Percentiles rank a stretch among this genome's conserved stretches.
Conservation (phyloP, 2,113 vertebrate genomes). For the Rhagologus leucostigma region DNA sequence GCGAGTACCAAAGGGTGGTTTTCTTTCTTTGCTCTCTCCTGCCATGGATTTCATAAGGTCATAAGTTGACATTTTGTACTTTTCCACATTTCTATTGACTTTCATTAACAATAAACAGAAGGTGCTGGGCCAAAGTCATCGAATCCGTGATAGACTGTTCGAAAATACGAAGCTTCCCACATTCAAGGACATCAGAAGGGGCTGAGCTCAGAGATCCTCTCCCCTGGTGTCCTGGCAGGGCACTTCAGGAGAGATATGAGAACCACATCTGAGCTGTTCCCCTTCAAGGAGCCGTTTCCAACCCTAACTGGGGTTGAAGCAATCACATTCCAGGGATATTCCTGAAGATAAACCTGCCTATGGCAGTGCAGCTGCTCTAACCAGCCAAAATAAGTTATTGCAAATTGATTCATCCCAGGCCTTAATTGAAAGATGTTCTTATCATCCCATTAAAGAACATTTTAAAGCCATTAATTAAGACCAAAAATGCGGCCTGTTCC, state of each 20-base stretch:
- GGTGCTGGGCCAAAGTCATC: neutral
- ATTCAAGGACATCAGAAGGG: neutral
- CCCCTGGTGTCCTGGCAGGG: neutral
- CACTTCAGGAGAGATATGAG: neutral
- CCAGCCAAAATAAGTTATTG: neutral
- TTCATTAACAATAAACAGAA: constrained; percentile 37
- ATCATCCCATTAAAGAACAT: neutral
- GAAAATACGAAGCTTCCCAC: neutral
- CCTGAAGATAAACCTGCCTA: neutral
- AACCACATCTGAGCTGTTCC: neutral
- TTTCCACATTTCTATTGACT: constrained; percentile 30
- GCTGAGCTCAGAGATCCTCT: neutral
- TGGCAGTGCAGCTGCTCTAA: neutral
- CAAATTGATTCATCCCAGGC: neutral
- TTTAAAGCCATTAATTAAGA: neutral
- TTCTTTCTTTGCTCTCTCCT: neutral
- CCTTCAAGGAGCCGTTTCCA: neutral
- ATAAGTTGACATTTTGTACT: constrained; percentile 30
- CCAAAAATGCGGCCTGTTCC: neutral
- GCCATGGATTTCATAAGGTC: neutral
- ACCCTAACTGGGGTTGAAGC: rapidly evolving
- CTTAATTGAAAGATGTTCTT: neutral
- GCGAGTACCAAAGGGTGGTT: neutral
- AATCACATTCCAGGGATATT: neutral
- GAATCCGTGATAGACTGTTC: neutral